phyloP scores from a whole-genome alignment of 2,888 invertebrate genomes.

The Cryptocephalus primarius region DNA sequence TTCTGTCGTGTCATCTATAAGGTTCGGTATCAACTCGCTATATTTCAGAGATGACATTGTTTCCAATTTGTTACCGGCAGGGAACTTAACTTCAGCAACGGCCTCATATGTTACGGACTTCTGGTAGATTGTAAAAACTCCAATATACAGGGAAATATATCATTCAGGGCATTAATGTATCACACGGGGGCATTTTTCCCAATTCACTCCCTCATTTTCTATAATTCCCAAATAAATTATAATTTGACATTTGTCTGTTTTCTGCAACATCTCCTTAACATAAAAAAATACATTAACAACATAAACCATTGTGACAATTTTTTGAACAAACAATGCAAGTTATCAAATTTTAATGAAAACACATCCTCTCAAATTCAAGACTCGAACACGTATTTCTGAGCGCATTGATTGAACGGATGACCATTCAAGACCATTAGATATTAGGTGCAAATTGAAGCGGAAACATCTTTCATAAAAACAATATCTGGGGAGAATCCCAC shows the following conservation, averaged over 20 bases:
- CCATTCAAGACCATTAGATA: neutral
- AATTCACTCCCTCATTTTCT: no score
- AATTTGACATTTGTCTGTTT: no score
- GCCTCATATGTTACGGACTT: slow-evolving; percentile 17
- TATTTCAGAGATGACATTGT: slow-evolving; percentile 26
- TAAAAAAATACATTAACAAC: no score
- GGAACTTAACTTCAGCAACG: slow-evolving; percentile 13
- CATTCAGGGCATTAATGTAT: slow-evolving; percentile 19
- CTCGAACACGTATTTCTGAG: no score
- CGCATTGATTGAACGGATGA: no score
- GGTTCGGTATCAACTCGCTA: slow-evolving; percentile 19
- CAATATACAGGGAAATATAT: slow-evolving; percentile 20
- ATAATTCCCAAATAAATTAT: no score
- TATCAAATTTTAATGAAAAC: no score
- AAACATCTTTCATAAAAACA: slow-evolving; percentile 29
- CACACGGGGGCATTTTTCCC: slow-evolving; percentile 5
- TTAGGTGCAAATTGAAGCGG: slow-evolving; percentile 13
- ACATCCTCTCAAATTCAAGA: no score
- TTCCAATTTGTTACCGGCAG: slow-evolving; percentile 24
- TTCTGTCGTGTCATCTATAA: slow-evolving; percentile 21
- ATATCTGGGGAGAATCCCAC: slow-evolving; percentile 12
- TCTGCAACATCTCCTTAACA: no score
- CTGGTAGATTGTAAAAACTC: slow-evolving; percentile 17
- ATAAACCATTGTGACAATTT: no score
- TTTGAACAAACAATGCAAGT: no score